These are phyloP conservation scores for Dugesia japonica DNA, from an alignment of 2,888 invertebrate genomes.

Conservation along the genomic window DNA sequence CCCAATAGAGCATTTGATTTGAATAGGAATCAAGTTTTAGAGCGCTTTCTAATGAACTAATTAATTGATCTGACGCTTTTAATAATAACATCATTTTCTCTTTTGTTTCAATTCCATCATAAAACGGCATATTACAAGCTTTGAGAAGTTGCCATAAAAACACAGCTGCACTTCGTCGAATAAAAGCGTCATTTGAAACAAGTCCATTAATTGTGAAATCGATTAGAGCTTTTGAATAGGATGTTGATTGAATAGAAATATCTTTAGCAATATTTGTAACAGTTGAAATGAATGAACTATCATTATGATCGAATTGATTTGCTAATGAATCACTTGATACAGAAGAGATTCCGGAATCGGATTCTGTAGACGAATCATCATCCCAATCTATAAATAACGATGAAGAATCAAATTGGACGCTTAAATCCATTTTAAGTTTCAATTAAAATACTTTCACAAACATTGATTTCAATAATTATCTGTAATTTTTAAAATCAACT, in stretches of 20 bases:
- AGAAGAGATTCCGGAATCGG: neutral
- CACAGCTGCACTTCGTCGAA: neutral
- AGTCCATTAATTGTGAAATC: neutral
- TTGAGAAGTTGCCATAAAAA: neutral
- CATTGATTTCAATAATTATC: slow-evolving; percentile 12
- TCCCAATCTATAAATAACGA: neutral
- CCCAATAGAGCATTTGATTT: slow-evolving; percentile 20
- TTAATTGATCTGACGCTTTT: neutral
- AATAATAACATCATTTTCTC: slow-evolving; percentile 3
- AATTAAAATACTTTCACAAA: neutral
- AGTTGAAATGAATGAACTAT: neutral
- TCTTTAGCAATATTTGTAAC: neutral
- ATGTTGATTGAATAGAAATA: neutral
- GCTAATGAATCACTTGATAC: neutral
- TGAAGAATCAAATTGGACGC: neutral
- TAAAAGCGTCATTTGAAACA: neutral
- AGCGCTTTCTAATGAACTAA: neutral
- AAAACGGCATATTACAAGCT: slow-evolving; percentile 10
- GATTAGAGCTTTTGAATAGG: neutral
- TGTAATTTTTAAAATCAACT: neutral
- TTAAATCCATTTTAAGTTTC: neutral
- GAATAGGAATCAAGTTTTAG: neutral
- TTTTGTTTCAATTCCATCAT: slow-evolving; percentile 4
- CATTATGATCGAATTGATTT: neutral
- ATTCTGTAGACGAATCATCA: neutral